Evolutionary conservation across 2,113 vertebrate species (phyloP).

Genomic region (Xiphorhynchus elegans): DNA sequence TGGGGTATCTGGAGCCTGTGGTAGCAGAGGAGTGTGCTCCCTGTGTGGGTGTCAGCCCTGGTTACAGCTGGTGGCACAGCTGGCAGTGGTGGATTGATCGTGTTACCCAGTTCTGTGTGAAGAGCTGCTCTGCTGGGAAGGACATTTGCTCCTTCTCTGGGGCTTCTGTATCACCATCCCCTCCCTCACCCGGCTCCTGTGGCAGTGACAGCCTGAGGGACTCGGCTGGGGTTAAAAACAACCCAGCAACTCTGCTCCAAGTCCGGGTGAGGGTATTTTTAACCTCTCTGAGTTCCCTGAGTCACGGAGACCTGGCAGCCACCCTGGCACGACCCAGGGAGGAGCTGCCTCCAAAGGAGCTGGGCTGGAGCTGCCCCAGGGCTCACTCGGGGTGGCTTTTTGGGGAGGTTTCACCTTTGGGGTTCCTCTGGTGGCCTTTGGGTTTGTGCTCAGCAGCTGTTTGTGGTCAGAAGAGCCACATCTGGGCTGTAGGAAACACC

Average conservation of each 20-base stretch:
- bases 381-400: neutral
- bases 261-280: neutral
- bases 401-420: neutral
- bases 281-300: neutral
- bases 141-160: accelerated
- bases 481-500: neutral
- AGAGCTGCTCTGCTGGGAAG: neutral
- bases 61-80: neutral
- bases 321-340: neutral
- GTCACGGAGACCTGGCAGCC: neutral
- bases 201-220: accelerated
- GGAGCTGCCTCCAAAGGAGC: neutral
- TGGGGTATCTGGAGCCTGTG: accelerated
- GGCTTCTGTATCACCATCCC: neutral
- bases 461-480: neutral
- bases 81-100: neutral
- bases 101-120: accelerated
- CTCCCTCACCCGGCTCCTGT: neutral
- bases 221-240: neutral
- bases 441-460: neutral
- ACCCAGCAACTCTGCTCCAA: accelerated
- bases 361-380: neutral
- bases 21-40: neutral
- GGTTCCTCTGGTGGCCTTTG: neutral
- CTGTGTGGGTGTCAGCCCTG: accelerated